Evolutionary conservation across 1,140 invertebrate genomes (phyloP).

Genomic region (Drosophila kepulauana): DNA sequence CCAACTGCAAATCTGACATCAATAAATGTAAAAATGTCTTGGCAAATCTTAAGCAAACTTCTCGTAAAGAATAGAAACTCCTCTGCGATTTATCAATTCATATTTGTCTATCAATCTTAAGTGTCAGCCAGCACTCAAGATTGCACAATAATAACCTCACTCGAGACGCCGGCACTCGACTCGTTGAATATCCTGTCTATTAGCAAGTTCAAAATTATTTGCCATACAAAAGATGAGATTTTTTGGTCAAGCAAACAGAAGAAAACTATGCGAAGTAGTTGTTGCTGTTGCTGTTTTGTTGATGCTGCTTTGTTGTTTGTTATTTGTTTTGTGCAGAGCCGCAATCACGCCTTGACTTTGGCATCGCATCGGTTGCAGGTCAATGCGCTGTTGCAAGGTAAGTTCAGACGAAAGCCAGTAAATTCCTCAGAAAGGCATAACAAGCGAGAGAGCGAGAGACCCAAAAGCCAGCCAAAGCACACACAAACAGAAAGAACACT

Average conservation of each 20-base stretch:
- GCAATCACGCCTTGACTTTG: background rate
- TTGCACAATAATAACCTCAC: no score
- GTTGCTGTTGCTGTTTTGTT: background rate
- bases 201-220: background rate
- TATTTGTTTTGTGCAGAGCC: conserved; percentile 7
- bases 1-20: no score
- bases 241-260: background rate
- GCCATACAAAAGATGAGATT: background rate
- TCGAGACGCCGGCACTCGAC: no score
- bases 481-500: conserved; percentile 13
- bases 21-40: no score
- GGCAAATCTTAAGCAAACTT: no score
- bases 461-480: conserved; percentile 22
- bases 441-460: conserved; percentile 17
- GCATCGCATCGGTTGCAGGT: conserved; percentile 44
- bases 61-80: no score
- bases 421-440: conserved; percentile 70
- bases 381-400: conserved; percentile 71
- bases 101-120: no score
- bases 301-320: background rate
- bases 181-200: background rate
- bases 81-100: no score
- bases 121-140: no score
- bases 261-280: conserved; percentile 5
- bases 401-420: conserved; percentile 54